Base-by-base conservation (phyloP, 2,113 vertebrate species). In the Oophaga pumilio region DNA sequence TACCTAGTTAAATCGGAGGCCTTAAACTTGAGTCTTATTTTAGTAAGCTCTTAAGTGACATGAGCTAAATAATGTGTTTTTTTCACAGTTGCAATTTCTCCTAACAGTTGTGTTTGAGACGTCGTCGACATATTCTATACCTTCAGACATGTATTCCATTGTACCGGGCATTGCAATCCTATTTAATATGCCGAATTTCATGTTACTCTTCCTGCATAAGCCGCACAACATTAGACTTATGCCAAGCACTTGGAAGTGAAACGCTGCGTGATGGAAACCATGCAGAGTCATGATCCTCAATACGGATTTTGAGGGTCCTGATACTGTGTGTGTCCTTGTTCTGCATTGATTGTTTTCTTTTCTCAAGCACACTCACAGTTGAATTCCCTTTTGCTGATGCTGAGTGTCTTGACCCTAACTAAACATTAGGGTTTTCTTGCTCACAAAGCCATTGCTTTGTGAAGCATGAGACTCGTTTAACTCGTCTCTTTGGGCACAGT, bases 301-400 rank as follows among this genome's bases (percentile, higher is more conserved):
- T 85, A 17, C 14, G 53, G 84, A 43, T 52, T 85, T 78, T 53
- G 84, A 64, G 60, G 43, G 33, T 60, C 77, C 57, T 76, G 84
- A 85, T 85, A 85, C 84, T 66, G 73, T 77, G 71, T 43, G 84
- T 53, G 73, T 85, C 73, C 74, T 85, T 85, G 84, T 78, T 77
- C 84, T 76, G 57, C 84, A 64, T 64, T 62, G 73, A 77, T 85
- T 64, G 73, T 85, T 85, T 76, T 57, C 50, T 84, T 84, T 84
- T 85, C 73, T 77, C 84, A 85, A 85, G 84, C 73, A 85, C 84
- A 85, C 84, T 85, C 73, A 85, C 43, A 85, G 49, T 76, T 85
- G 59, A 85, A 85, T 77, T 85, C 73, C 74, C 84, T 78, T 77
- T 85, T 52, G 33, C 57, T 85, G 84, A 64, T 78, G 28, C 78